Evolutionary conservation across 2,888 invertebrate genomes (phyloP).

Genomic region (Meghimatium bilineatum): DNA sequence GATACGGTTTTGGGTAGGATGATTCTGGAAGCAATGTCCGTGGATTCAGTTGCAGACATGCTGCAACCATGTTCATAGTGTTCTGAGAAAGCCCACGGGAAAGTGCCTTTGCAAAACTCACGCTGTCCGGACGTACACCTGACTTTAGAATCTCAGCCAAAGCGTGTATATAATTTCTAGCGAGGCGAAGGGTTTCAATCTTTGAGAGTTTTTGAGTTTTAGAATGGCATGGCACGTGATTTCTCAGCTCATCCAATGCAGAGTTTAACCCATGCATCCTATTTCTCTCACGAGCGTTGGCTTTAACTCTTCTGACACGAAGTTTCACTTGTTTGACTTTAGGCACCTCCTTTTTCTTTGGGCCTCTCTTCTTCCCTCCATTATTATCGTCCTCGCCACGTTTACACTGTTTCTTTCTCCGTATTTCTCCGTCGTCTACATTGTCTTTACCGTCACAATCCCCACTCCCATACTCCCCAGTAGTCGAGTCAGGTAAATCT

Average conservation of each 20-base stretch:
- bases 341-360: constrained; percentile 77
- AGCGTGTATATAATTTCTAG: constrained; percentile 83
- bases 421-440: neutral
- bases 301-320: constrained; percentile 77
- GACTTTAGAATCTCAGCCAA: constrained; percentile 80
- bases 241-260: constrained; percentile 42
- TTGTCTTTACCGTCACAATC: constrained; percentile 7
- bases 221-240: constrained; percentile 78
- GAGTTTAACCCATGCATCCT: constrained; percentile 84
- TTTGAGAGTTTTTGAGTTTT: constrained; percentile 80
- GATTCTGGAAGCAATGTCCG: constrained; percentile 72
- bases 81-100: constrained; percentile 82
- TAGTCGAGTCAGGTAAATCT: constrained; percentile 54
- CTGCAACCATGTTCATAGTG: constrained; percentile 82
- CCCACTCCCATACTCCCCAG: constrained; percentile 48
- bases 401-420: neutral
- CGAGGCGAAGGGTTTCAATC: constrained; percentile 83
- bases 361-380: constrained; percentile 76
- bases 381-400: neutral
- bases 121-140: constrained; percentile 79
- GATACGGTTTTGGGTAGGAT: constrained; percentile 55
- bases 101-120: constrained; percentile 80
- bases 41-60: constrained; percentile 75
- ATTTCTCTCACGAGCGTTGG: constrained; percentile 82
- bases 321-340: constrained; percentile 74